These are phyloP conservation scores for Hylaea fasciaria DNA, from an alignment of 2,888 invertebrate genomes.

Conservation along the genomic window DNA sequence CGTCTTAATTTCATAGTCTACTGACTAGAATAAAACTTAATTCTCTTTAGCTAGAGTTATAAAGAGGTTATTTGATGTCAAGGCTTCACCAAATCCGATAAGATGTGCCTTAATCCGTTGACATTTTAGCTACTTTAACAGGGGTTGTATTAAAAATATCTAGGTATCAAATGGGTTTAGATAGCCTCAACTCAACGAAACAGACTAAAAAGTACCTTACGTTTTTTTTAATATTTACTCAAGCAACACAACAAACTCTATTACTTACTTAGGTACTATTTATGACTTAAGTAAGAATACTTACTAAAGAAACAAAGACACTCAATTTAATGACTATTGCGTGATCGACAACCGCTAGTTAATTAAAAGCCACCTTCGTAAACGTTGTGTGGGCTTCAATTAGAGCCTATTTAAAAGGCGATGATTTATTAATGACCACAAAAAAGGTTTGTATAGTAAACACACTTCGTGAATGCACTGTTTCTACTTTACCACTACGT, in stretches of 20 bases:
- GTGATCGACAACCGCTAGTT: conserved; percentile 14
- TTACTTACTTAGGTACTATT: no score
- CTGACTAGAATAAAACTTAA: conserved; percentile 27
- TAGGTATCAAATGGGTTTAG: no score
- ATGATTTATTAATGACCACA: conserved; percentile 31
- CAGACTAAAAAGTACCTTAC: no score
- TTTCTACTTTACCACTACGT: no score
- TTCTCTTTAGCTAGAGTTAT: conserved; percentile 22
- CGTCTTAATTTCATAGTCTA: conserved; percentile 42
- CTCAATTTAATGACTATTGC: conserved; percentile 9
- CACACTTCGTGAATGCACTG: no score
- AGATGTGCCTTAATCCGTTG: no score
- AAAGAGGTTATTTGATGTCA: conserved; percentile 33
- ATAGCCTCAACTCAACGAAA: no score
- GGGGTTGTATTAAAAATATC: no score
- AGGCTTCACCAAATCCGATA: conserved; percentile 23
- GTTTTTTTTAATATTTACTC: no score
- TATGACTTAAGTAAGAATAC: not conserved
- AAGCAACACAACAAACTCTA: no score
- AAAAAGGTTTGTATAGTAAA: not conserved
- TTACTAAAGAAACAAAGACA: not conserved
- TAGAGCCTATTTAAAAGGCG: conserved; percentile 30
- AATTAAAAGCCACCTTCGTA: conserved; percentile 25
- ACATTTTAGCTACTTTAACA: no score
- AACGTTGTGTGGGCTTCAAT: conserved; percentile 30